These are phyloP conservation scores for Panzeria rudis DNA, from an alignment of 2,888 invertebrate genomes.

Conservation along the genomic window DNA sequence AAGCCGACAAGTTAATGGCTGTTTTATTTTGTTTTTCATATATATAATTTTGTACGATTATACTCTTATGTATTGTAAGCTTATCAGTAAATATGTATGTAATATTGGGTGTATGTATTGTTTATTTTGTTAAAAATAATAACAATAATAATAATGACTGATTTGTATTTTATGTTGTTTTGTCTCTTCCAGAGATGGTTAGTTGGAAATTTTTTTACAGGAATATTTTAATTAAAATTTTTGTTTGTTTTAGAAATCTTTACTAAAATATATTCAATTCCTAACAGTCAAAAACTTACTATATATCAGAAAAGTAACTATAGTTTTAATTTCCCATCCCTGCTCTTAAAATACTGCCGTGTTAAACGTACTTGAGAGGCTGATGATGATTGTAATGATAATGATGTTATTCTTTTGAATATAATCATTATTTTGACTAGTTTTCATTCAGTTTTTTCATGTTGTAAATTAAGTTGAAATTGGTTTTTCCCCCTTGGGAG, in stretches of 20 bases:
- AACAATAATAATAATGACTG: constrained; percentile 24
- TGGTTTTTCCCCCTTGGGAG: not conserved
- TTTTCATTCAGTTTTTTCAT: constrained; percentile 40
- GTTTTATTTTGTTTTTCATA: not conserved
- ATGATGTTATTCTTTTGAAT: not conserved
- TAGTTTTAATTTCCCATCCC: not conserved
- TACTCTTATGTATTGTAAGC: not conserved
- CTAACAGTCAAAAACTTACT: too few species aligned
- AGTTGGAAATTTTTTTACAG: not conserved
- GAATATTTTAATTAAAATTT: not conserved
- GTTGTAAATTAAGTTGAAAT: not conserved
- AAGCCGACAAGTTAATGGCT: constrained; percentile 69
- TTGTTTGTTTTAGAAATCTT: too few species aligned
- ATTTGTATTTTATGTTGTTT: constrained; percentile 28
- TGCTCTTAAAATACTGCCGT: not conserved
- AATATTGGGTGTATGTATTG: constrained; percentile 1
- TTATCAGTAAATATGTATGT: not conserved
- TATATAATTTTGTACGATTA: not conserved
- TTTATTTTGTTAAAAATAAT: constrained; percentile 16
- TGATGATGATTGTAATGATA: constrained; percentile 12
- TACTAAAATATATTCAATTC: too few species aligned
- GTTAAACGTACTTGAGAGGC: constrained; percentile 14
- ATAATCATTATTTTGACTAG: not conserved
- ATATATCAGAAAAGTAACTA: not conserved
- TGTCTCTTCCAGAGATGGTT: constrained; percentile 1